Conservation (phyloP, 53 echinoderm and acorn worm species). For the Glandiceps talaboti region DNA sequence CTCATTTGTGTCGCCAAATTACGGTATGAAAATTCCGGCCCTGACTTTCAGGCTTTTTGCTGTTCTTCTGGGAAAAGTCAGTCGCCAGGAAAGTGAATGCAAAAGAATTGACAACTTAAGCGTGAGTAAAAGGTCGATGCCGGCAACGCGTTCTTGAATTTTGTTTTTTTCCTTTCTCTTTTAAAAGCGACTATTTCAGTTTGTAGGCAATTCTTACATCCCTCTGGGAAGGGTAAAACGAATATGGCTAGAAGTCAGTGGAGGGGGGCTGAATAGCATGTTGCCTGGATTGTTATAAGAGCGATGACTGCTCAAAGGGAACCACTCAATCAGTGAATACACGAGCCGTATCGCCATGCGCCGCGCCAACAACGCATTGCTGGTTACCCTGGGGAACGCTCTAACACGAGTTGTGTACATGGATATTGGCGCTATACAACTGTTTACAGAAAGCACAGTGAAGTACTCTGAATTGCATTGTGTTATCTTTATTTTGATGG, state of each 20-base stretch:
- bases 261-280: neutral
- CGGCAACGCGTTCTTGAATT: neutral
- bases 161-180: neutral
- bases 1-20: neutral
- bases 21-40: conserved; percentile 1
- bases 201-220: neutral
- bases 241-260: neutral
- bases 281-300: neutral
- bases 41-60: neutral
- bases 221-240: neutral
- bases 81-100: neutral
- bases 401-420: neutral
- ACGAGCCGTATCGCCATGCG: neutral
- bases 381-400: neutral
- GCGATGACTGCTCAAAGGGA: neutral
- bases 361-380: neutral
- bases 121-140: neutral
- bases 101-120: neutral
- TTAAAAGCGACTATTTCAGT: neutral
- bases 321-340: neutral
- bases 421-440: neutral
- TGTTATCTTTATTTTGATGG: neutral
- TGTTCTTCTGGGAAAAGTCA: neutral
- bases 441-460: neutral
- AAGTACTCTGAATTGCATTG: neutral